These are phyloP conservation scores for Ptychodera flava DNA, from an alignment of 35 echinoderm and acorn worm genomes.

Conservation along the genomic window DNA sequence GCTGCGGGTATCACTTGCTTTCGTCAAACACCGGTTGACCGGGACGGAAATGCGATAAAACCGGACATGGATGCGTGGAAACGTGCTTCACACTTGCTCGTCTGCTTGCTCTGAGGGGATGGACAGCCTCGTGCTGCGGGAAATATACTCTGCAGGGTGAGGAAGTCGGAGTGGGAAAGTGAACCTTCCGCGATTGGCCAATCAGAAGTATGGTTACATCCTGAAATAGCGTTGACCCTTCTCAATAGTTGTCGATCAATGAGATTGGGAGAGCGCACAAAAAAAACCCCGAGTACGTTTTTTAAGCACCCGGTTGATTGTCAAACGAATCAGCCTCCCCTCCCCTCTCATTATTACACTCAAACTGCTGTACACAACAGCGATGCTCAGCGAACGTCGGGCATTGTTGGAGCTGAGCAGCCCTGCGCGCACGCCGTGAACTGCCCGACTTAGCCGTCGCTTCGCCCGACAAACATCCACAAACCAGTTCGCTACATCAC, in stretches of 20 bases:
- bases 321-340: not conserved
- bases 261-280: not conserved
- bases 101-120: no score
- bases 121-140: no score
- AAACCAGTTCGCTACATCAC: no score
- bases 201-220: not conserved
- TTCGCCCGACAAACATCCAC: no score
- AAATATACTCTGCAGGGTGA: no score
- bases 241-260: not conserved
- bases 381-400: not conserved
- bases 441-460: not conserved
- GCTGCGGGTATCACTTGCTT: not conserved
- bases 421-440: not conserved
- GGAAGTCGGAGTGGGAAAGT: not conserved
- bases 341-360: not conserved
- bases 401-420: not conserved
- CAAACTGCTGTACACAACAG: not conserved
- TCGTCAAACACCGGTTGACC: not conserved
- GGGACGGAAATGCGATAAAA: not conserved
- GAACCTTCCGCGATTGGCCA: not conserved
- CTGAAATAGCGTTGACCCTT: not conserved
- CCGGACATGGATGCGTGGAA: no score
- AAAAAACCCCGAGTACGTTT: not conserved
- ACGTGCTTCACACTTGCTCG: no score
- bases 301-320: not conserved